These are phyloP conservation scores for Drosophila stalkeri DNA, from an alignment of 2,888 invertebrate genomes.

Conservation along the genomic window DNA sequence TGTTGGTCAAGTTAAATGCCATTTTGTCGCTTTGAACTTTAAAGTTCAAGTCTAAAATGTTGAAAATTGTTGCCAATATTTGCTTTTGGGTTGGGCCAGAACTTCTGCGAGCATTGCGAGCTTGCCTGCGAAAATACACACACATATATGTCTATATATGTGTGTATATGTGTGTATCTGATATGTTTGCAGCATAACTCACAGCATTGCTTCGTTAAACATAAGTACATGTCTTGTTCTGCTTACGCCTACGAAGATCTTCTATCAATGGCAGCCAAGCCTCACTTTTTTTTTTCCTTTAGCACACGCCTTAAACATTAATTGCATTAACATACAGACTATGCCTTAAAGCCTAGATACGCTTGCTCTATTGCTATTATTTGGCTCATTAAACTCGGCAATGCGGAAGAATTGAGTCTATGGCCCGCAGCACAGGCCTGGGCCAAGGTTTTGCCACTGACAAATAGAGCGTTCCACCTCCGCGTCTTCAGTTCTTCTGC, in stretches of 20 bases:
- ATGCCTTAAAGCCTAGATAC: background rate
- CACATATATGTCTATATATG: background rate
- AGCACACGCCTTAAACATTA: slow-evolving; percentile 45
- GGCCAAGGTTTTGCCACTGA: slow-evolving; percentile 29
- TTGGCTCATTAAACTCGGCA: slow-evolving; percentile 22
- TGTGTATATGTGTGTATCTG: background rate
- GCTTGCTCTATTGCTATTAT: background rate
- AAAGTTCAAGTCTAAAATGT: slow-evolving; percentile 73
- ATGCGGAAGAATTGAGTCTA: slow-evolving; percentile 46
- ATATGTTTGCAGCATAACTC: background rate
- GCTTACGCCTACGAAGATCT: slow-evolving; percentile 1
- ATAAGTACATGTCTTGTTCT: background rate
- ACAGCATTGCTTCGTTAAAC: background rate
- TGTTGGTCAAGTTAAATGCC: slow-evolving; percentile 74
- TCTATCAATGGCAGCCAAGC: slow-evolving; percentile 17
- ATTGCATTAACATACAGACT: slow-evolving; percentile 25
- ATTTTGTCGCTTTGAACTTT: slow-evolving; percentile 72
- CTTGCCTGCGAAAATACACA: background rate
- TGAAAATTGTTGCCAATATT: slow-evolving; percentile 24
- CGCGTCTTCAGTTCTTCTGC: background rate
- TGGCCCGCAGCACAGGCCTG: slow-evolving; percentile 31
- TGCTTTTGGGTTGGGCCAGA: slow-evolving; percentile 55
- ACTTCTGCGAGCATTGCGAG: slow-evolving; percentile 1
- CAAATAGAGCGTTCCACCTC: slow-evolving; percentile 29
- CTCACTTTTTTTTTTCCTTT: background rate